These are phyloP conservation scores for Physeter macrocephalus DNA, from an alignment of 2,113 vertebrate species.

Conservation along the genomic window DNA sequence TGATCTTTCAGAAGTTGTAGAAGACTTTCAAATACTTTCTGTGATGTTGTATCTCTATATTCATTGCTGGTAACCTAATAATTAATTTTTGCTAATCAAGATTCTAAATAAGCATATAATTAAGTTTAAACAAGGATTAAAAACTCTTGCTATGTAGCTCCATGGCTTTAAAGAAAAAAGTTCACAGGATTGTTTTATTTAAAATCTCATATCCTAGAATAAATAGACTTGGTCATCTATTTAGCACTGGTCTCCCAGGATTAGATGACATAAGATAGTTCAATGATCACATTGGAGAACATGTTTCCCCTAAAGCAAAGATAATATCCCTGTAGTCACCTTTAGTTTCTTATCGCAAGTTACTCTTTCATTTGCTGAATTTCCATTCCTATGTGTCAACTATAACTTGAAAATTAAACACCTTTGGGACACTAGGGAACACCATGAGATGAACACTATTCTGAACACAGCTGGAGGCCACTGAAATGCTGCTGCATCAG, in stretches of 20 bases:
- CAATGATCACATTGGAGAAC: conserved; percentile 26
- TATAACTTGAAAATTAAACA: conserved; percentile 81
- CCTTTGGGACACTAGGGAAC: conserved; percentile 67
- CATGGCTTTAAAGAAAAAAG: neutral
- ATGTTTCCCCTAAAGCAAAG: conserved; percentile 54
- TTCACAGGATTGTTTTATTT: neutral
- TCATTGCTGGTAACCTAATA: neutral
- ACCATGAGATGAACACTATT: conserved; percentile 63
- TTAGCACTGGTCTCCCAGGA: neutral
- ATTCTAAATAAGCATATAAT: neutral
- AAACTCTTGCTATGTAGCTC: neutral
- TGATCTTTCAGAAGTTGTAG: neutral
- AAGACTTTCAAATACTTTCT: neutral
- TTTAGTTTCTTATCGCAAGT: conserved; percentile 46
- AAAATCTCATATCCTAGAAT: conserved; percentile 2
- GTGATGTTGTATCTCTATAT: neutral
- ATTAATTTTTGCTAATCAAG: neutral
- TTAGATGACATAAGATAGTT: neutral
- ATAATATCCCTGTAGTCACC: conserved; percentile 23
- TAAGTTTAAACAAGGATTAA: neutral
- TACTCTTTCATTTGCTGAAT: conserved; percentile 57
- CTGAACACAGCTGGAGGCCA: conserved; percentile 73
- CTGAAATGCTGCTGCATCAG: conserved; percentile 1
- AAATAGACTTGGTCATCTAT: neutral
- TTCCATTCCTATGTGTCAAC: conserved; percentile 70